Evolutionary conservation across 2,113 vertebrate species (phyloP).

Genomic region (Lepidothrix coronata): DNA sequence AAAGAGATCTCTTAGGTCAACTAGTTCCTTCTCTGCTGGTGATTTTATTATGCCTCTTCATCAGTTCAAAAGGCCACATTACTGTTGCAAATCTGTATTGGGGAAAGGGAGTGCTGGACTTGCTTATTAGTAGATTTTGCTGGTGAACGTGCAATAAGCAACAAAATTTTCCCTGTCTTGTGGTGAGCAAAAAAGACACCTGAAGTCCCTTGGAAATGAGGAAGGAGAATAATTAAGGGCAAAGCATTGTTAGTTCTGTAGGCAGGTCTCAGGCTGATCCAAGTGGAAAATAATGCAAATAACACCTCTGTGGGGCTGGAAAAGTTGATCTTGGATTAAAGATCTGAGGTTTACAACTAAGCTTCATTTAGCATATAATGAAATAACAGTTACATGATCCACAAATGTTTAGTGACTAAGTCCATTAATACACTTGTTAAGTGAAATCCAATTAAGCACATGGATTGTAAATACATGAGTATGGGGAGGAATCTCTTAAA

Average conservation of each 20-base stretch:
- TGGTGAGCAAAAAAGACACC: neutral
- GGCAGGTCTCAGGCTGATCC: neutral
- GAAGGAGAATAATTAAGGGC: neutral
- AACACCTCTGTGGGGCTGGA: conserved; percentile 14
- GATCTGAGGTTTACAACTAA: conserved; percentile 52
- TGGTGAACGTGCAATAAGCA: neutral
- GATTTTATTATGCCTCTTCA: neutral
- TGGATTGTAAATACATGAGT: neutral
- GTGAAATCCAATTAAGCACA: neutral
- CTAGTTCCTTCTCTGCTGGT: neutral
- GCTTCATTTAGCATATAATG: conserved; percentile 28
- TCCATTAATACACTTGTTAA: conserved; percentile 13
- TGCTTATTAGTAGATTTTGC: neutral
- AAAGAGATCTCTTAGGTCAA: conserved; percentile 3
- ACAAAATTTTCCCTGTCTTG: neutral
- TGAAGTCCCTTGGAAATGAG: neutral
- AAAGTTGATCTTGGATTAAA: conserved; percentile 54
- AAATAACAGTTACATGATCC: neutral
- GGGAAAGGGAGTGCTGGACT: neutral
- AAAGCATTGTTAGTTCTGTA: neutral
- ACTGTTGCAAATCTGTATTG: neutral
- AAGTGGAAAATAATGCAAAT: conserved; percentile 42
- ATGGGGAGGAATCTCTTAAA: neutral
- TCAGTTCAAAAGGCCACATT: neutral
- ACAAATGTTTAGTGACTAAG: neutral